phyloP scores from a whole-genome alignment of 2,888 invertebrate genomes.

The Drosophila buzzatii region DNA sequence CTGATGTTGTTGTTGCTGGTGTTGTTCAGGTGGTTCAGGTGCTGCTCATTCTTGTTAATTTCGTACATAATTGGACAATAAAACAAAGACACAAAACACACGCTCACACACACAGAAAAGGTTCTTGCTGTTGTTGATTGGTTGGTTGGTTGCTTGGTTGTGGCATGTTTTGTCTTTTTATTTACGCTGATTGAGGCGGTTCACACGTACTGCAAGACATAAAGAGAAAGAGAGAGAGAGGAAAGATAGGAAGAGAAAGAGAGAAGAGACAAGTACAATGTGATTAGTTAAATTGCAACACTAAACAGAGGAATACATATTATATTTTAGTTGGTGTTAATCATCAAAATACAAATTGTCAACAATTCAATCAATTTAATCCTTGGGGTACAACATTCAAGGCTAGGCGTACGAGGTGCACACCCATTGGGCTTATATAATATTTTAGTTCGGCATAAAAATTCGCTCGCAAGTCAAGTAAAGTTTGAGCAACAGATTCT shows the following conservation, averaged over 20 bases:
- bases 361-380: slow-evolving; percentile 53
- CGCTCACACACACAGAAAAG: slow-evolving; percentile 53
- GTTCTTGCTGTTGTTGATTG: slow-evolving; percentile 54
- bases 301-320: slow-evolving; percentile 25
- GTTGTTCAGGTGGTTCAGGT: slow-evolving; percentile 44
- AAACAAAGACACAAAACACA: slow-evolving; percentile 53
- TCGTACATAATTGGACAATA: slow-evolving; percentile 63
- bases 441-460: slow-evolving; percentile 37
- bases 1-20: slow-evolving; percentile 7
- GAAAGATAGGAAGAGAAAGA: slow-evolving; percentile 43
- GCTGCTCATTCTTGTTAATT: slow-evolving; percentile 57
- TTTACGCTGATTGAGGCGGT: slow-evolving; percentile 92
- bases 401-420: slow-evolving; percentile 6
- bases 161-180: slow-evolving; percentile 71
- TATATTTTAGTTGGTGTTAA: slow-evolving; percentile 44
- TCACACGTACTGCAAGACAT: slow-evolving; percentile 94
- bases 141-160: slow-evolving; percentile 49
- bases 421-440: slow-evolving; percentile 5
- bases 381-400: slow-evolving; percentile 64
- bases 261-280: slow-evolving; percentile 62
- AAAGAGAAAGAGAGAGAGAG: slow-evolving; percentile 58
- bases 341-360: slow-evolving; percentile 53
- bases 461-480: slow-evolving; percentile 39
- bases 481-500: slow-evolving; percentile 43
- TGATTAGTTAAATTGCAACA: slow-evolving; percentile 68